These are phyloP conservation scores for Sphyrna mokarran DNA, from an alignment of 2,113 vertebrate genomes.

Conservation along the genomic window DNA sequence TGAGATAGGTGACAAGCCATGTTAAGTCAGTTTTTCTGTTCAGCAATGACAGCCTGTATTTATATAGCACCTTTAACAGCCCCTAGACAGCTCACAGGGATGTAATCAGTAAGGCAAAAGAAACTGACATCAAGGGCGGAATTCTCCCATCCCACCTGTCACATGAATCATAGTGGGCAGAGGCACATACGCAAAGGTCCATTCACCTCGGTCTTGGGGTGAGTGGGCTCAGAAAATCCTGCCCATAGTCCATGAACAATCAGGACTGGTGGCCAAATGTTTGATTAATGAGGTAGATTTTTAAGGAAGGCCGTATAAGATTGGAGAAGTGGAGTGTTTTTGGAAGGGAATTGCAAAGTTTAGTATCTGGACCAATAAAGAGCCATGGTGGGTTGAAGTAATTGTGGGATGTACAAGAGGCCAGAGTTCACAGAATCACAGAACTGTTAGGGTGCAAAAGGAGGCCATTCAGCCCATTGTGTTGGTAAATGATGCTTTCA, in stretches of 20 bases:
- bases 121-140: too few relatives aligned
- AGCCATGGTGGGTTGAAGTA: not conserved
- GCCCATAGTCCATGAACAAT: not conserved
- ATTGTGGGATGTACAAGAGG: not conserved
- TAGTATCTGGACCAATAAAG: not conserved
- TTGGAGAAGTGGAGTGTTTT: not conserved
- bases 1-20: not conserved
- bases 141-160: too few relatives aligned
- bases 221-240: too few relatives aligned
- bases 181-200: too few relatives aligned
- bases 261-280: not conserved
- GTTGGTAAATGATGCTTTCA: too few relatives aligned
- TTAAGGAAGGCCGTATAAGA: not conserved
- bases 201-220: too few relatives aligned
- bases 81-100: not conserved
- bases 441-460: too few relatives aligned
- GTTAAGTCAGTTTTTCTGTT: not conserved
- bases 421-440: not conserved
- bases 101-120: too few relatives aligned
- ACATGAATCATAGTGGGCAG: too few relatives aligned
- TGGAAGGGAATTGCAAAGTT: not conserved
- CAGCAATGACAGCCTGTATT: not conserved
- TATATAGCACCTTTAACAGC: not conserved
- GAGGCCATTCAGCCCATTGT: too few relatives aligned
- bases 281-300: not conserved